phyloP scores from a whole-genome alignment of 2,888 invertebrate species.

The Minunthozetes semirufus region DNA sequence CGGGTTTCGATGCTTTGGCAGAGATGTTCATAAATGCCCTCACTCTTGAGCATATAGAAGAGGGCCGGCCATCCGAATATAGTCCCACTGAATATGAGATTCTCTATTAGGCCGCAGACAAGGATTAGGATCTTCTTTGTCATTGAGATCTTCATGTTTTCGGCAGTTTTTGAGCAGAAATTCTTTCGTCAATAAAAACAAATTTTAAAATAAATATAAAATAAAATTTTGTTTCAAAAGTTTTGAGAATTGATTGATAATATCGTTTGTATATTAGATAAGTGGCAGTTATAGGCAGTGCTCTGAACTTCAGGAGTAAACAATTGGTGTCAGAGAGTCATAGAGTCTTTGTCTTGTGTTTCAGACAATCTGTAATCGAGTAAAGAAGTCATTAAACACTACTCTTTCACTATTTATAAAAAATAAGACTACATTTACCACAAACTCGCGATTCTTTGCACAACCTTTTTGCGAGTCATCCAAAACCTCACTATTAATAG shows the following conservation, averaged over 20 bases:
- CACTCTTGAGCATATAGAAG: conserved; percentile 42
- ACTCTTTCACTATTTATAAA: neutral
- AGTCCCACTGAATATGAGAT: conserved; percentile 41
- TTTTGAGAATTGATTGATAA: too few species aligned
- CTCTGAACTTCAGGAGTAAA: neutral
- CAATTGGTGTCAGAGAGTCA: neutral
- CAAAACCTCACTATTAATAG: too few species aligned
- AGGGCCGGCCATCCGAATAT: conserved; percentile 43
- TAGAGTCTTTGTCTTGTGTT: neutral
- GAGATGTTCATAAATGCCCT: conserved; percentile 40
- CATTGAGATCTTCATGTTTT: neutral
- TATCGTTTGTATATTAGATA: too few species aligned
- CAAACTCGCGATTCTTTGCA: neutral
- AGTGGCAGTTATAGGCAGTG: neutral
- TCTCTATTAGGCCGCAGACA: conserved; percentile 38
- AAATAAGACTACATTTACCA: neutral
- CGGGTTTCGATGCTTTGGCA: conserved; percentile 33
- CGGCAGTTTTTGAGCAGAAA: neutral
- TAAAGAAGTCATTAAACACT: neutral
- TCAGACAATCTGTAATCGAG: neutral
- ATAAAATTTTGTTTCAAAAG: too few species aligned
- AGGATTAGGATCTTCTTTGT: neutral
- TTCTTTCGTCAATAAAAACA: neutral
- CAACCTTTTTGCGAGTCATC: neutral
- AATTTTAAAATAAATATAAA: too few species aligned